Percentiles rank a stretch among this genome's conserved stretches.
These are phyloP conservation scores for Paratrypauchen microcephalus DNA, from an alignment of 2,797 vertebrate species.

Conservation along the genomic window DNA sequence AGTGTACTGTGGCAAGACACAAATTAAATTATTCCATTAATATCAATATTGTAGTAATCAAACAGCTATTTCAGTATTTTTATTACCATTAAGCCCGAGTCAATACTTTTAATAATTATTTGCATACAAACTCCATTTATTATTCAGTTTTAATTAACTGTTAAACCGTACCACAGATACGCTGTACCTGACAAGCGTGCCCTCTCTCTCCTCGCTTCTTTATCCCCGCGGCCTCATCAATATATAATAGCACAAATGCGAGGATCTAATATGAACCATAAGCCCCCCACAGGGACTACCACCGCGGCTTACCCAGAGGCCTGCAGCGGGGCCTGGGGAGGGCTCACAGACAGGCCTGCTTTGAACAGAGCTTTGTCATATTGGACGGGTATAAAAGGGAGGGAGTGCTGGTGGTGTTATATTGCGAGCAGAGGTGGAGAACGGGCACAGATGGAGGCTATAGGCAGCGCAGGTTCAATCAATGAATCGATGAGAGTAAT, in stretches of 20 bases:
- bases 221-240: conserved; percentile 52
- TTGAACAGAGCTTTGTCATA: background rate
- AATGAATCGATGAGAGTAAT: background rate
- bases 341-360: conserved; percentile 15
- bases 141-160: background rate
- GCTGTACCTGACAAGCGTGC: conserved; percentile 11
- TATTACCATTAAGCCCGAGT: background rate
- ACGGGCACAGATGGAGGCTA: background rate
- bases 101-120: background rate
- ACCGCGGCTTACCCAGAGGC: conserved; percentile 57
- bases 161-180: conserved; percentile 24
- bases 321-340: conserved; percentile 44
- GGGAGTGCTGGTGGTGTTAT: no score
- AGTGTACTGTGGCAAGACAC: no score
- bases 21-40: no score
- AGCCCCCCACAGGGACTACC: conserved; percentile 47
- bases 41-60: no score
- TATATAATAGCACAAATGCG: conserved; percentile 73
- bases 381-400: background rate
- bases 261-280: conserved; percentile 56
- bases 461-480: background rate
- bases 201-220: conserved; percentile 5
- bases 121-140: background rate
- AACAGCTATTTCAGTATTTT: no score
- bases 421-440: background rate